Evolutionary conservation across 2,797 vertebrate species (phyloP).

Genomic region (Acanthurus tractus): DNA sequence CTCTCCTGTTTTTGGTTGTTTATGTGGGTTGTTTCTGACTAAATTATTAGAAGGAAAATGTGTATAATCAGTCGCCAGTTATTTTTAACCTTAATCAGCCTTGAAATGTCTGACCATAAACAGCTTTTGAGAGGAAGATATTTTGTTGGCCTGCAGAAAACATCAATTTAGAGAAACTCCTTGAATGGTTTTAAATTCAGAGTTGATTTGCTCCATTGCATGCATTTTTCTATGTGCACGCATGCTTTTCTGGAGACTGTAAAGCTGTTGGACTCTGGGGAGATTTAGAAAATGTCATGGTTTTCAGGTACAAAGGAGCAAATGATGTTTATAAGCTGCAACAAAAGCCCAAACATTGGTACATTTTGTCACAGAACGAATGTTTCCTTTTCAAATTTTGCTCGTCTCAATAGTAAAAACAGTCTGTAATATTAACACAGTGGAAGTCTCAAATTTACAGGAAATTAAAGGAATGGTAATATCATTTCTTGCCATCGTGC

Average conservation of each 20-base stretch:
- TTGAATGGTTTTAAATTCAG: constrained; percentile 29
- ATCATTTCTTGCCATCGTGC: constrained; percentile 61
- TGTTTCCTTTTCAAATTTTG: constrained; percentile 11
- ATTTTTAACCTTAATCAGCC: constrained; percentile 12
- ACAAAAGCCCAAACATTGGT: background rate
- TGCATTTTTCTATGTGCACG: background rate
- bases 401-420: constrained; percentile 44
- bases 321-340: background rate
- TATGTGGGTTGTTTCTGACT: background rate
- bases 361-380: constrained; percentile 9
- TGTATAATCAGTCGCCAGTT: constrained; percentile 28
- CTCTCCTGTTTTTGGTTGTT: background rate
- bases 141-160: constrained; percentile 17
- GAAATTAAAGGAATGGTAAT: constrained; percentile 79
- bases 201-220: constrained; percentile 10
- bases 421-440: constrained; percentile 52
- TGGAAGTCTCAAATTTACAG: constrained; percentile 65
- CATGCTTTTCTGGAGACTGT: background rate
- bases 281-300: constrained; percentile 7
- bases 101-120: constrained; percentile 12
- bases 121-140: background rate
- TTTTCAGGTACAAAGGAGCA: constrained; percentile 28
- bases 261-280: constrained; percentile 1
- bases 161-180: constrained; percentile 52
- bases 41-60: constrained; percentile 15